Evolutionary conservation across 1,140 invertebrate genomes (phyloP).

Genomic region (Euura lappo): DNA sequence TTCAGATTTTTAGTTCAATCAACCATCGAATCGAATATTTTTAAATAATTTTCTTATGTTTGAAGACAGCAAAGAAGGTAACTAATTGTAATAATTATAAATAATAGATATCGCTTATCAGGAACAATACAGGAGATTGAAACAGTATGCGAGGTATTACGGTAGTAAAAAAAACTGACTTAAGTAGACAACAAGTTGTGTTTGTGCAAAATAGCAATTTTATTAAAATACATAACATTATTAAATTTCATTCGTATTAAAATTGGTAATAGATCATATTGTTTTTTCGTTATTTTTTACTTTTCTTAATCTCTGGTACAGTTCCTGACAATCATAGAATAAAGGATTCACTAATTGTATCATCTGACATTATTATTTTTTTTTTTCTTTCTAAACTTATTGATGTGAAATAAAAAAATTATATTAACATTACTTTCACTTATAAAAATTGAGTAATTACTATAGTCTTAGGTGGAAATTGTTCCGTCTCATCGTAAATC

Average conservation of each 20-base stretch:
- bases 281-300: too few species aligned
- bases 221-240: conserved; percentile 58
- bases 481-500: background rate
- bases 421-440: background rate
- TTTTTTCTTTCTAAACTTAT: conserved; percentile 3
- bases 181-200: conserved; percentile 49
- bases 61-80: too few species aligned
- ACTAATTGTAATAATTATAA: too few species aligned
- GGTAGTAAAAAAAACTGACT: conserved; percentile 43
- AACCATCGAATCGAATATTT: too few species aligned
- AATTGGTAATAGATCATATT: conserved; percentile 27
- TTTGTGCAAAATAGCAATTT: conserved; percentile 55
- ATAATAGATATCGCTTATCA: conserved; percentile 22
- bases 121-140: conserved; percentile 50
- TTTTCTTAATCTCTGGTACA: conserved; percentile 40
- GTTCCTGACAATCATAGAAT: conserved; percentile 35
- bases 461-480: background rate
- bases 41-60: too few species aligned
- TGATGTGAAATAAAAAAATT: conserved; percentile 10
- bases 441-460: background rate
- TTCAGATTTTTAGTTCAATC: too few species aligned
- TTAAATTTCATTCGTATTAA: conserved; percentile 33
- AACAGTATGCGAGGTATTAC: conserved; percentile 43
- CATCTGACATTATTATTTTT: background rate
- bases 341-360: too few species aligned